These are phyloP conservation scores for Tenthredo notha DNA, from an alignment of 2,888 invertebrate genomes.

Conservation along the genomic window DNA sequence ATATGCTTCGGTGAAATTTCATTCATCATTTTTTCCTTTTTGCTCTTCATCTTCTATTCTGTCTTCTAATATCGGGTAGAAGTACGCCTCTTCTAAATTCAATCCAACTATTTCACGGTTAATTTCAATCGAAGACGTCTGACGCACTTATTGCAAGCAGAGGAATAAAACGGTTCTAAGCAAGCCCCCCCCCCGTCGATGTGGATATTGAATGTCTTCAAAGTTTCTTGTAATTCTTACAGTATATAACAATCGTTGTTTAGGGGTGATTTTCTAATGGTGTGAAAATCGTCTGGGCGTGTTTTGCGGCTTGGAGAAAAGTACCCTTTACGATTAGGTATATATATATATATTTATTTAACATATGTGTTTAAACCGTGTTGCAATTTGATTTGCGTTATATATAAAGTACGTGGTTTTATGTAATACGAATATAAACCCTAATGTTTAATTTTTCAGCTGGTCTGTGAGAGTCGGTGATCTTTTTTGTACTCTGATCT, in stretches of 20 bases:
- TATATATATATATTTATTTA: too few relatives aligned
- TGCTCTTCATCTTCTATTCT: background rate
- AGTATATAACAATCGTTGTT: background rate
- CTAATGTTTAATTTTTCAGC: slow-evolving; percentile 21
- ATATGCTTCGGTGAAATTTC: slow-evolving; percentile 18
- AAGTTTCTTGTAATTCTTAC: background rate
- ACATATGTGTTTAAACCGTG: background rate
- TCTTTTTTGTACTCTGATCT: slow-evolving; percentile 1
- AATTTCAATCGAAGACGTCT: background rate
- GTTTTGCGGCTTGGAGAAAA: background rate
- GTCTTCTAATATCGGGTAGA: slow-evolving; percentile 12
- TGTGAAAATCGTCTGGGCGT: slow-evolving; percentile 27
- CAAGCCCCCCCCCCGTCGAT: background rate
- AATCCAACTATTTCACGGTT: slow-evolving; percentile 43
- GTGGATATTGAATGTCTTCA: too few relatives aligned
- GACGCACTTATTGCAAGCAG: background rate
- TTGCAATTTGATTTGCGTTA: background rate
- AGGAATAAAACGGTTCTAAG: background rate
- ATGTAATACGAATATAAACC: background rate
- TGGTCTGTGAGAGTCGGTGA: slow-evolving; percentile 2
- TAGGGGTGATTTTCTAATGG: background rate
- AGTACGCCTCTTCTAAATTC: background rate
- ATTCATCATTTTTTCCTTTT: slow-evolving; percentile 26
- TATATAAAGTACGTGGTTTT: slow-evolving; percentile 4
- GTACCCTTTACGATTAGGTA: background rate